Base-by-base conservation (phyloP, 2,797 vertebrate genomes). In the Cossypha dichroa region DNA sequence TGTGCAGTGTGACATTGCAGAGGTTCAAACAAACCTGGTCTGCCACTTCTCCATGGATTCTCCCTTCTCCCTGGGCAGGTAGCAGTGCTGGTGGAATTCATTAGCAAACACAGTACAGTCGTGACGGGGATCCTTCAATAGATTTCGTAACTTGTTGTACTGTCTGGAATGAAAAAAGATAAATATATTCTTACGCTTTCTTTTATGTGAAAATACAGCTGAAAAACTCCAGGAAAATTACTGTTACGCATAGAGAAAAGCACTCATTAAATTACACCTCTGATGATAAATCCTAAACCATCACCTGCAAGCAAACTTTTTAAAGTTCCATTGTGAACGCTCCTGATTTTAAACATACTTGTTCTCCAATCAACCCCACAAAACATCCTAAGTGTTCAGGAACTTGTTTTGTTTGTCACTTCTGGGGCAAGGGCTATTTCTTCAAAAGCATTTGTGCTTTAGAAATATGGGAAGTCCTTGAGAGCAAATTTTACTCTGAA, bases 51-150 rank as follows among this genome's bases (percentile, higher is more conserved):
- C 99, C 95, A 98, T 96, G 77, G 98, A 95, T 88, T 99, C 99
- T 20, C 98, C 99, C 80, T 98, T 98, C 74, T 99, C 98, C 58
- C 99, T 97, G 0, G 98, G 98, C 82, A 98, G 97, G 69, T 99
- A 99, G 41, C 98, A 99, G 74, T 98, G 96, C 93, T 98, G 97
- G 70, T 99, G 99, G 94, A 99, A 99, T 46, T 99, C 99, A 52
- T 99, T 99, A 40, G 99, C 98, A 94, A 99, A 99, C 91, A 99
- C 97, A 28, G 98, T 60, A 3, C 99, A 99, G 84, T 99, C 99
- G 1, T 98, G 98, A 4, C 98, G 99, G 4, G 99, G 98, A 89
- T 99, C 99, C 96, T 98, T 99, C 75, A 99, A 77, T 1, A 99
- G 97, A 88, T 95, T 98, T 15, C 99, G 97, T 83, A 99, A 89